phyloP scores from a whole-genome alignment of 2,888 invertebrate species.

The Geotrupes spiniger region DNA sequence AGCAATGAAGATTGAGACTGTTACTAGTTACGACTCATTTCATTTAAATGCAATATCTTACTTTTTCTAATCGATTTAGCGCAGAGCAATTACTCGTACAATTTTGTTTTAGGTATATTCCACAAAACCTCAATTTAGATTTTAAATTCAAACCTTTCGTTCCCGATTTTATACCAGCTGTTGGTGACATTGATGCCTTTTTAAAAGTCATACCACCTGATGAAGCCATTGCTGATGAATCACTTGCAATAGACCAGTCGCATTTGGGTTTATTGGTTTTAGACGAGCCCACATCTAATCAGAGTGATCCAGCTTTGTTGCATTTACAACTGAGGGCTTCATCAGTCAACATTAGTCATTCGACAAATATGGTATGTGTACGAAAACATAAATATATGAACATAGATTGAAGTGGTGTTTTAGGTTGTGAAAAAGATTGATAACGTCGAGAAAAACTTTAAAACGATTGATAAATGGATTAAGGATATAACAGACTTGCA shows the following conservation, averaged over 20 bases:
- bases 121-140: slow-evolving; percentile 86
- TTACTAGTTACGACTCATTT: too few species aligned
- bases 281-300: slow-evolving; percentile 93
- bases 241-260: slow-evolving; percentile 35
- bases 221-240: slow-evolving; percentile 45
- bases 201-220: slow-evolving; percentile 89
- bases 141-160: slow-evolving; percentile 91
- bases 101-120: slow-evolving; percentile 78
- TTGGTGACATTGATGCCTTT: slow-evolving; percentile 98
- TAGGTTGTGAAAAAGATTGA: slow-evolving; percentile 76
- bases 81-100: too few species aligned
- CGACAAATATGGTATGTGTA: slow-evolving; percentile 37
- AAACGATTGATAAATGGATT: slow-evolving; percentile 96
- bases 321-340: slow-evolving; percentile 83
- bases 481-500: slow-evolving; percentile 92
- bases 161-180: slow-evolving; percentile 95
- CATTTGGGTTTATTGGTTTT: slow-evolving; percentile 70
- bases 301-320: slow-evolving; percentile 92
- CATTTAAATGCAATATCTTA: too few species aligned
- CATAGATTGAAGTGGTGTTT: background rate
- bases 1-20: slow-evolving; percentile 27
- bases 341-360: slow-evolving; percentile 50
- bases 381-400: slow-evolving; percentile 1
- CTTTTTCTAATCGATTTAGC: too few species aligned
- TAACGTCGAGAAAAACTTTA: slow-evolving; percentile 79